A percentile compares a stretch with the other conserved stretches of the same genome.
Conservation (phyloP, 1,140 invertebrate species). For the Drosophila nikananu region DNA sequence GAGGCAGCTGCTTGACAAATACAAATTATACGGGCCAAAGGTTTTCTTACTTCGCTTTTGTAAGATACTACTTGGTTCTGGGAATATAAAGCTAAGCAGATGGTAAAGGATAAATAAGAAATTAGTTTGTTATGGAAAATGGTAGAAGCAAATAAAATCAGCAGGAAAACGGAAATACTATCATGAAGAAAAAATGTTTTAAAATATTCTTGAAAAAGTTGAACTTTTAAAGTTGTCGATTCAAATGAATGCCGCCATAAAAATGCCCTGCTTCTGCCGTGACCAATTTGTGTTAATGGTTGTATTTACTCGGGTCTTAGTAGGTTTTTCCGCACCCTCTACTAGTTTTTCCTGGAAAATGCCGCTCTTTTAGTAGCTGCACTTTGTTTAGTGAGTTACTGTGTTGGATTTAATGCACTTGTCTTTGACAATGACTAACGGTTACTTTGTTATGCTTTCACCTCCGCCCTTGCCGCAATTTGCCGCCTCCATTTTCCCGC, state of each 20-base stretch:
- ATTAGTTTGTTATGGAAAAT: constrained; percentile 1
- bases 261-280: not conserved
- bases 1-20: constrained; percentile 53
- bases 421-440: constrained; percentile 59
- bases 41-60: constrained; percentile 4
- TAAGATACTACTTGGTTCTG: constrained; percentile 7
- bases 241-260: too few relatives aligned
- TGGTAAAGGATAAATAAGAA: constrained; percentile 4
- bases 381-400: constrained; percentile 34
- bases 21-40: constrained; percentile 46
- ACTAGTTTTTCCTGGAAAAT: constrained; percentile 8
- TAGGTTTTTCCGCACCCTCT: not conserved
- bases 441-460: constrained; percentile 48
- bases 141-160: not conserved
- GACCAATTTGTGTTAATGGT: constrained; percentile 42
- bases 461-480: not conserved
- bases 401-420: constrained; percentile 58
- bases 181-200: not conserved
- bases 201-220: not conserved
- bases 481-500: not conserved
- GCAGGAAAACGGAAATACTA: not conserved
- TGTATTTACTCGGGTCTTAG: not conserved
- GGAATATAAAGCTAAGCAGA: constrained; percentile 3
- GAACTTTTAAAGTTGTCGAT: not conserved
- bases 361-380: constrained; percentile 10